phyloP scores from a whole-genome alignment of 2,888 invertebrate species.

The Tachystola acroxantha region DNA sequence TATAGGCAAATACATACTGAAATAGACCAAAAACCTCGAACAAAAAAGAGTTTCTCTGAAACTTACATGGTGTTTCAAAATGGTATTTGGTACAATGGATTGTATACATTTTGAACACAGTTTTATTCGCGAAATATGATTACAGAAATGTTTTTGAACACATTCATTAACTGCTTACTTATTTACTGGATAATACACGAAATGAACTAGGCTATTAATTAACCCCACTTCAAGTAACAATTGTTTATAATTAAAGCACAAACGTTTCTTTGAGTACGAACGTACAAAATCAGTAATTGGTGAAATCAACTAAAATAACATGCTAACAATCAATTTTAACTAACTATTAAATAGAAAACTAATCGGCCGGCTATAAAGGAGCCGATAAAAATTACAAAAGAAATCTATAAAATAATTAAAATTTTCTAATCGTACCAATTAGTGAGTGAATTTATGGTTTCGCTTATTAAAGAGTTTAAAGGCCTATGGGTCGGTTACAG shows the following conservation, averaged over 20 bases:
- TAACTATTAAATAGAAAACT: conserved; percentile 63
- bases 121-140: no score
- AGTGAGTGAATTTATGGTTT: conserved; percentile 63
- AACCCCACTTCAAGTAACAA: no score
- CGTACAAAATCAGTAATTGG: conserved; percentile 41
- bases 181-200: no score
- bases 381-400: conserved; percentile 73
- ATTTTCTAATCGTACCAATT: conserved; percentile 72
- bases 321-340: conserved; percentile 69
- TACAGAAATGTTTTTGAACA: no score
- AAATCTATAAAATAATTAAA: conserved; percentile 73
- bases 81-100: no score
- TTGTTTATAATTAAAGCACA: neutral
- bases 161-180: no score
- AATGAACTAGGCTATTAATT: no score
- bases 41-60: no score
- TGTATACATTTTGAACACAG: no score
- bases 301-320: conserved; percentile 58
- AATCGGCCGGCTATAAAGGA: conserved; percentile 60
- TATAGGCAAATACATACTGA: no score
- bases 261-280: neutral
- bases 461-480: conserved; percentile 34
- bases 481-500: conserved; percentile 18
- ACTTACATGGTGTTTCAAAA: no score
- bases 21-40: no score